Conservation (phyloP, 2,797 vertebrate species). For the Enteromius thamalakanensis region DNA sequence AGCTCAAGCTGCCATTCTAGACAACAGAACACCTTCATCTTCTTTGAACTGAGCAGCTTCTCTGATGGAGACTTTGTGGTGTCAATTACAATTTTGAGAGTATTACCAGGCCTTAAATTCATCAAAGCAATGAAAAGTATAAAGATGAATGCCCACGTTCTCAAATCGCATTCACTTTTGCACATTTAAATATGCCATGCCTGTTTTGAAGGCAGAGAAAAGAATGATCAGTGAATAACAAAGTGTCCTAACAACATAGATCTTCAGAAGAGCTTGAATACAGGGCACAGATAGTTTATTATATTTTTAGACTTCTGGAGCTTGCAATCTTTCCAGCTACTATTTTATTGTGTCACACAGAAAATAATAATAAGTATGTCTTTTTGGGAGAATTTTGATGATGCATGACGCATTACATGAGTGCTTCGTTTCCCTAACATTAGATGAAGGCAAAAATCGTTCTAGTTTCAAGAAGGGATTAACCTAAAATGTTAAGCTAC, state of each 20-base stretch:
- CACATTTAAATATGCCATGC: not conserved
- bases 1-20: not conserved
- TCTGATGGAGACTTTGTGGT: conserved; percentile 5
- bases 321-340: not conserved
- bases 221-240: not conserved
- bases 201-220: not conserved
- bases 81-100: not conserved
- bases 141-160: not conserved
- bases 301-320: not conserved
- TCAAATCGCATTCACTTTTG: not conserved
- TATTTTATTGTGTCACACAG: not conserved
- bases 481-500: not conserved
- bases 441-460: not conserved
- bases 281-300: not conserved
- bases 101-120: not conserved
- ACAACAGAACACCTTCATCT: conserved; percentile 10
- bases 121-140: not conserved
- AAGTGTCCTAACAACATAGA: not conserved
- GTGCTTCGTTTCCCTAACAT: not conserved
- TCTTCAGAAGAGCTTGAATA: not conserved
- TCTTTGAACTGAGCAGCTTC: not conserved
- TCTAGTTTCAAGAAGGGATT: not conserved
- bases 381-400: not conserved
- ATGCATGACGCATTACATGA: not conserved
- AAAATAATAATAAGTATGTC: not conserved